A percentile compares a stretch with the other conserved stretches of the same genome.
Conservation (phyloP, 2,888 invertebrate species). For the Neocrepidodera transversa region DNA sequence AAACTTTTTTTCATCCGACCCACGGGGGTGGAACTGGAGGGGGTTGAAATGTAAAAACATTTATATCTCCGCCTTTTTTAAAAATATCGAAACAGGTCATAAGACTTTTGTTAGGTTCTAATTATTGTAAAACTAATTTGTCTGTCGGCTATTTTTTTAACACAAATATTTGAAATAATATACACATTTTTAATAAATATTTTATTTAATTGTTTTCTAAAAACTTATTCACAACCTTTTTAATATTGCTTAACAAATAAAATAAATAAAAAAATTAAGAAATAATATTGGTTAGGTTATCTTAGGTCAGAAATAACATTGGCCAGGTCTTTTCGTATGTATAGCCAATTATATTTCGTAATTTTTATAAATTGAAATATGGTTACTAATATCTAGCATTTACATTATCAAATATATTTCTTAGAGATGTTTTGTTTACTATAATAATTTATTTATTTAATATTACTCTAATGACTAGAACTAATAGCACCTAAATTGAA, state of each 20-base stretch:
- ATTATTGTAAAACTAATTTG: too few species aligned
- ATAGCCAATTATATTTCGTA: background rate
- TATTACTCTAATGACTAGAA: constrained; percentile 36
- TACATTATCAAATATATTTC: background rate
- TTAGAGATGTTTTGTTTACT: background rate
- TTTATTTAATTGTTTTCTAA: background rate
- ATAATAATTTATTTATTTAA: constrained; percentile 12
- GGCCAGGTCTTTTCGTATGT: background rate
- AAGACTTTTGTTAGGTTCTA: too few species aligned
- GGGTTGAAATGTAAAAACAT: too few species aligned
- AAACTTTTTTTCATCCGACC: too few species aligned
- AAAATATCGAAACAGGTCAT: too few species aligned
- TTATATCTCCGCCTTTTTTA: too few species aligned
- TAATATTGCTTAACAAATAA: constrained; percentile 18
- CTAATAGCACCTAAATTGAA: constrained; percentile 33
- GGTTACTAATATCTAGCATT: background rate
- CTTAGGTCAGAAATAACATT: background rate
- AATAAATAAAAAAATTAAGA: background rate
- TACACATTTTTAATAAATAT: background rate
- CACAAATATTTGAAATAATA: too few species aligned
- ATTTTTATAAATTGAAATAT: background rate
- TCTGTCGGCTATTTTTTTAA: too few species aligned
- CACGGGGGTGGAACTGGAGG: too few species aligned
- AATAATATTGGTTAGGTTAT: background rate
- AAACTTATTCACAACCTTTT: constrained; percentile 17